Evolutionary conservation across 2,888 invertebrate genomes (phyloP), one percentile per base, ranked within the genome.

Genomic region (Malthinus flaveolus): DNA sequence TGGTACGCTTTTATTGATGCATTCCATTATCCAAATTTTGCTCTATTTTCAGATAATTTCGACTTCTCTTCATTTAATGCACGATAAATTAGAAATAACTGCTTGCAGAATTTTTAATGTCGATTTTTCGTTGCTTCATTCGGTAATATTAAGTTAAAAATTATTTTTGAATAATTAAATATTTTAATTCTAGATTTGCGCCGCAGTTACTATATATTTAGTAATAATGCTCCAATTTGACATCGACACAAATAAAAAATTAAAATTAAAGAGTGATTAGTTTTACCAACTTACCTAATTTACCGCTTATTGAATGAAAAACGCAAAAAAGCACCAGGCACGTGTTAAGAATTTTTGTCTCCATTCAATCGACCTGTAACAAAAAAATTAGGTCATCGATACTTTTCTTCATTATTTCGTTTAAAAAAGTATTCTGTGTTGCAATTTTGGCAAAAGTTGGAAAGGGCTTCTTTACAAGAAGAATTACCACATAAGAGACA

Each of bases 151-250:
- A 12, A 8, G 11, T 7, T 36, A 10, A 52, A 10, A 7, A 3
- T 55, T 49, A 15, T 9, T 37, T 35, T 12, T 7, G 10, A 8
- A 23, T 6, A 31, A 31, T 13, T 37, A 46, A 1, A 54, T 23
- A 13, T 3, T 33, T 53, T 50, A 12, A 35, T 67, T 67, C 32
- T 47, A 69, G 68, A 65, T 66, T 31, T 63, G 55, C 47, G 66
- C 65, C 9, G 59, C 67, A 13, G 53, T 64, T 7, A 68, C 67
- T 13, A 67, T 68, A 3, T 70, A 70, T 35, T 52, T 70, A n/a
- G 64, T 70, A 10, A 67, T 70, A 7, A 62, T 70, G 60, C 45
- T 70, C 4, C 70, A 70, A 50, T 67, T 69, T 42, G 69, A 58
- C 32, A 44, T 52, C 10, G 58, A 58, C 6, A 12, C 49, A 13